Evolutionary conservation across 2,888 invertebrate genomes (phyloP).

Genomic region (Polyommatus iphigenia): DNA sequence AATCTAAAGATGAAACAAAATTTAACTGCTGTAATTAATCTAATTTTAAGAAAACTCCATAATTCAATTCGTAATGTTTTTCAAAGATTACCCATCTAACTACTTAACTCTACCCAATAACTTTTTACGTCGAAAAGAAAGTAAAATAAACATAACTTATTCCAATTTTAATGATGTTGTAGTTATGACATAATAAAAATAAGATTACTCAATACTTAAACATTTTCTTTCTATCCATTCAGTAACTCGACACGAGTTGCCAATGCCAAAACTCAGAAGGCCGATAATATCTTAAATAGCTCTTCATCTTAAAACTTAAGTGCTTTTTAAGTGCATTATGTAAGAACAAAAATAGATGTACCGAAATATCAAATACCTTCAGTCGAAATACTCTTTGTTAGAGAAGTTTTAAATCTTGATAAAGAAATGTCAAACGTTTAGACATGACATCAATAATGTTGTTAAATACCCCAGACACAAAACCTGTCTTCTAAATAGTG

Average conservation of each 20-base stretch:
- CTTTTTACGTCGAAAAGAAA: not conserved
- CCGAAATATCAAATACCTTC: conserved; percentile 13
- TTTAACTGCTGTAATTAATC: no score
- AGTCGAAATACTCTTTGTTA: conserved; percentile 3
- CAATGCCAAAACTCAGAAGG: not conserved
- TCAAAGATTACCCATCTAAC: no score
- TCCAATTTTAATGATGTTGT: no score
- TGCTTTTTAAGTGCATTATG: conserved; percentile 28
- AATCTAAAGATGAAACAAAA: no score
- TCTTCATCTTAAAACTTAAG: conserved; percentile 10
- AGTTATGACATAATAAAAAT: no score
- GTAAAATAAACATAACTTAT: not conserved
- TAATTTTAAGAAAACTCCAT: no score
- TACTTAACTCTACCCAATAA: not conserved
- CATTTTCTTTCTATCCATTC: not conserved
- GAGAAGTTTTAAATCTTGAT: not conserved
- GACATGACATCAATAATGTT: no score
- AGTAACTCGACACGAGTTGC: not conserved
- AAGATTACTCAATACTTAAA: not conserved
- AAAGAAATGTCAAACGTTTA: not conserved
- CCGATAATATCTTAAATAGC: not conserved
- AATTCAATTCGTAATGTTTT: no score
- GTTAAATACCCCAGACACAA: no score
- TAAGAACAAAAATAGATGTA: conserved; percentile 15
- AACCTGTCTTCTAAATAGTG: no score